These are phyloP conservation scores for Orussus abietinus DNA, from an alignment of 1,140 invertebrate species.

Conservation along the genomic window DNA sequence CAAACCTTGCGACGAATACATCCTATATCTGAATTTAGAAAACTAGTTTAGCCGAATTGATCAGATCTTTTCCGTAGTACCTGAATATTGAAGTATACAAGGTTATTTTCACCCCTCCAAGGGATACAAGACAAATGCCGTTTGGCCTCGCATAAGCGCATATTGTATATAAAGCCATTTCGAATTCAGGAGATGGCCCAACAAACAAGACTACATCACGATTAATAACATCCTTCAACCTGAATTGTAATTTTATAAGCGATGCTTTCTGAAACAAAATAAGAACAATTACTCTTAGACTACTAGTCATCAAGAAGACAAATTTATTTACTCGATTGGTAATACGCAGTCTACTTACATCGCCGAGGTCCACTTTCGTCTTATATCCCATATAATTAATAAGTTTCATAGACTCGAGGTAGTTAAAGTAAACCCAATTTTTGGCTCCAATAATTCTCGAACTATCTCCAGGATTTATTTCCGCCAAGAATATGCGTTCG, in stretches of 20 bases:
- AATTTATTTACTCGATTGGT: conserved; percentile 7
- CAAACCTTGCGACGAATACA: too few species aligned
- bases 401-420: conserved; percentile 62
- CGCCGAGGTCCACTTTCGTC: conserved; percentile 63
- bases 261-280: conserved; percentile 58
- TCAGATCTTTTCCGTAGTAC: conserved; percentile 69
- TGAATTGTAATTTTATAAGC: conserved; percentile 74
- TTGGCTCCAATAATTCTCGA: conserved; percentile 71
- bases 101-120: conserved; percentile 64
- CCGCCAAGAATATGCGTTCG: conserved; percentile 84
- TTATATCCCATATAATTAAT: conserved; percentile 79
- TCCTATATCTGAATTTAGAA: too few species aligned
- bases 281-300: conserved; percentile 23
- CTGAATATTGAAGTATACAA: conserved; percentile 69
- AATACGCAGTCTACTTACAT: conserved; percentile 62
- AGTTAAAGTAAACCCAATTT: conserved; percentile 79
- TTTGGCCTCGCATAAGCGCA: conserved; percentile 75
- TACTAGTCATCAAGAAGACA: conserved; percentile 7
- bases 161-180: conserved; percentile 84
- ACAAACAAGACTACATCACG: conserved; percentile 78
- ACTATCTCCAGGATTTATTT: conserved; percentile 66
- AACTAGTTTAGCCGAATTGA: conserved; percentile 74
- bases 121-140: conserved; percentile 66
- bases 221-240: conserved; percentile 69
- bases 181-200: conserved; percentile 87